Base-by-base conservation (phyloP, 2,113 vertebrate genomes). In the Epinephelus cyanopodus region DNA sequence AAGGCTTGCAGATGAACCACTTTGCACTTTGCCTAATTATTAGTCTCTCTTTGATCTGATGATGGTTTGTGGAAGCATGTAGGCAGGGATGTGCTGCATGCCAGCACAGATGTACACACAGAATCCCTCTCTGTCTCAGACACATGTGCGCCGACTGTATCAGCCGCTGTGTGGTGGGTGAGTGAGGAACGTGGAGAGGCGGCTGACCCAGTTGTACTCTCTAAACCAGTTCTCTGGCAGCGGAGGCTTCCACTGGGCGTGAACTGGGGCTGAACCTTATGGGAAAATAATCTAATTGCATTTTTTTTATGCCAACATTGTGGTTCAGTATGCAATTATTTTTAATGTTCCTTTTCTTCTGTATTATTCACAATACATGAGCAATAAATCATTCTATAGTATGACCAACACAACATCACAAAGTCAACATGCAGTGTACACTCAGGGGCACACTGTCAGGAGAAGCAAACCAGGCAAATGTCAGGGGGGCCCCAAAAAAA, bases 161-260 rank as follows among this genome's bases (percentile, higher is more conserved):
- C 82, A 88, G 76, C 74, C 52, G 54, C 67, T 85, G 78, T 83
- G 63, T 70, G 72, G 52, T 23, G 64, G 79, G n/a, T 73, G 79
- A 81, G 67, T 80, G 73, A 82, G 85, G 50, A 77, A 78, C 14
- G 25, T 78, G 79, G 77, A 72, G 78, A 85, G 79, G 83, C 48
- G 37, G 81, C 82, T 93, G 92, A 94, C 92, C 90, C 90, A 92
- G 4, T 92, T 93, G 77, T 91, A 74, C 83, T 81, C 78, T 78
- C 21, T 81, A 79, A 89, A 81, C 77, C 84, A 70, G 74, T 53
- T 83, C 47, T 15, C 77, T 76, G 77, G 66, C 65, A 78, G 58
- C 57, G 75, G 63, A 57, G 45, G 58, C 53, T 80, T 75, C 63
- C 61, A 10, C 73, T 86, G 82, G 48, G 75, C 86, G 88, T 88